phyloP scores from a whole-genome alignment of 53 echinoderm and acorn worm genomes.

The Paracentrotus lividus region DNA sequence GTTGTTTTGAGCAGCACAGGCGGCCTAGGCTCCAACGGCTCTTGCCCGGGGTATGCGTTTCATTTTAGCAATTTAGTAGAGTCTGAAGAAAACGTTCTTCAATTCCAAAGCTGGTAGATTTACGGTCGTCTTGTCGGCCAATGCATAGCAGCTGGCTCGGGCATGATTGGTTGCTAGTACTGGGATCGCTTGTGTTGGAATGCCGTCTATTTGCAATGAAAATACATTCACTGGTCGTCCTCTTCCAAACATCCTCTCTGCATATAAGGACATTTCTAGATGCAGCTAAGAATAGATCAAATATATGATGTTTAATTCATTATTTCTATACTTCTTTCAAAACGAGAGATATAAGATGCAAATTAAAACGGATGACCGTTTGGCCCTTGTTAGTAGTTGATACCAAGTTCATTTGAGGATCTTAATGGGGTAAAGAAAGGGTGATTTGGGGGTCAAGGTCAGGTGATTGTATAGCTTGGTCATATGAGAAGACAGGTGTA shows the following conservation, averaged over 20 bases:
- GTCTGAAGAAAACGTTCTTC: conserved; percentile 52
- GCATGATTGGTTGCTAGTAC: conserved; percentile 67
- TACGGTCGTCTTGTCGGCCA: conserved; percentile 65
- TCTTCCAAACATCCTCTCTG: conserved; percentile 41
- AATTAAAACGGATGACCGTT: conserved; percentile 5
- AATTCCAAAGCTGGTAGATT: conserved; percentile 68
- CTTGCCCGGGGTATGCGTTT: conserved; percentile 31
- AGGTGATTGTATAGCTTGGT: conserved; percentile 32
- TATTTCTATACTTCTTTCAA: conserved; percentile 3
- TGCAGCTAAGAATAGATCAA: conserved; percentile 48
- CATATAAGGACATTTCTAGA: conserved; percentile 68
- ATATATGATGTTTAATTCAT: conserved; percentile 30
- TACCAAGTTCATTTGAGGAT: neutral
- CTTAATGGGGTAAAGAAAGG: neutral
- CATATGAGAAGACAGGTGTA: conserved; percentile 71
- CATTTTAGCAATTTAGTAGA: conserved; percentile 23
- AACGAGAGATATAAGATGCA: neutral
- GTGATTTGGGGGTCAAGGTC: conserved; percentile 63
- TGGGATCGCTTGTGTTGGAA: conserved; percentile 71
- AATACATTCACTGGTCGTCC: conserved; percentile 68
- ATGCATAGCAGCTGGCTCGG: conserved; percentile 68
- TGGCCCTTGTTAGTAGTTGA: conserved; percentile 4
- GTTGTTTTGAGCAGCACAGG: neutral
- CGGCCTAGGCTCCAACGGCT: conserved; percentile 12
- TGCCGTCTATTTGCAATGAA: conserved; percentile 74